Evolutionary conservation across 53 echinoderm and acorn worm genomes (phyloP), one percentile per base, ranked within the genome.

Genomic region (Astropecten irregularis): DNA sequence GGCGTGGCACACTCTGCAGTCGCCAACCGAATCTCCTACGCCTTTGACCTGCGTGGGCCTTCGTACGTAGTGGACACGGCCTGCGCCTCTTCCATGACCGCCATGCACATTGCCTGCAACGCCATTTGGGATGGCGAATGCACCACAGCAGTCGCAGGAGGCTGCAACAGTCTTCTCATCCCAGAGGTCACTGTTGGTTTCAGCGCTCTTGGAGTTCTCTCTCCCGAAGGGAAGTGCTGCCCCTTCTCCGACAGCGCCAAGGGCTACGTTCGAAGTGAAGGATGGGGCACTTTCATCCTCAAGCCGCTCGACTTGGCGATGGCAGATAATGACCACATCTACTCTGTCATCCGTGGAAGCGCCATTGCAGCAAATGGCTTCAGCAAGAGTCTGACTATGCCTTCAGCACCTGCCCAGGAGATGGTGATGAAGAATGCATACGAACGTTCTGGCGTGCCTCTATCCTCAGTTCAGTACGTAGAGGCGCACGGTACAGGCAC

Each of bases 401-500:
- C 97, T 0, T 92, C 90, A n/a, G 77, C 85, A 16, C 60, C 94
- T 48, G 94, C 92, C 23, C 94, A 94, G 40, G 88, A 90, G 50
- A 69, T 55, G 55, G 81, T 94, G 35, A 96, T 96, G 90, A 89
- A 82, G 32, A 90, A 88, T 6, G 89, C 92, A 0, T 96, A 96
- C 47, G 70, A 92, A 25, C 86, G 87, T 54, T 96, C 85, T 25
- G 88, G 85, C 69, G 77, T 96, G 4, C 88, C 89, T 42, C 89
- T 96, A 77, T 89, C 92, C 4, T 86, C 85, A 28, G 97, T 96
- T 1, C 68, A 88, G 56, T 96, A 89, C 33, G 85, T 96, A 6
- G 97, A 96, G 49, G 97, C 97, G 39, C 97, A 96, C 47, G 97
- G 97, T 2, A 96, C 97, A 1, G 97, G 97, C 9, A 96, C 97